phyloP scores from a whole-genome alignment of 2,888 invertebrate genomes.

The Stenchaetothrips biformis region DNA sequence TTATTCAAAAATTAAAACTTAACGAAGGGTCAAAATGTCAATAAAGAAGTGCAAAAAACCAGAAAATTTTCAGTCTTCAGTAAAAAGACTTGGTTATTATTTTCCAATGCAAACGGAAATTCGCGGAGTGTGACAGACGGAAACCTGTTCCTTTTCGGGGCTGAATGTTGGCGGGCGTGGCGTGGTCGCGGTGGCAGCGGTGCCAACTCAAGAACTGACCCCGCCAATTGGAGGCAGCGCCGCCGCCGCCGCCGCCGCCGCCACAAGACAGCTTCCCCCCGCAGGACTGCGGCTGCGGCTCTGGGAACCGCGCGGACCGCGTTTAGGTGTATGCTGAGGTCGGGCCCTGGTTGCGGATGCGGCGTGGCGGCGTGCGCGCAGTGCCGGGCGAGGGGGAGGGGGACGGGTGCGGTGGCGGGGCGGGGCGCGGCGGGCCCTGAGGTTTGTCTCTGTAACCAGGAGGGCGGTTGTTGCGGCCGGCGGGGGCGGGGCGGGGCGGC shows the following conservation, averaged over 20 bases:
- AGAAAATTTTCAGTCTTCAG: too few relatives aligned
- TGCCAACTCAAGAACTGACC: too few relatives aligned
- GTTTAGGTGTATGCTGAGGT: slow-evolving; percentile 28
- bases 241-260: slow-evolving; percentile 45
- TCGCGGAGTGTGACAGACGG: too few relatives aligned
- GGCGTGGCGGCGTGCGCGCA: background rate
- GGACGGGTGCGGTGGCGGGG: slow-evolving; percentile 29
- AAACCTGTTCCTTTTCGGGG: too few relatives aligned
- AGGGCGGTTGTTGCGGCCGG: slow-evolving; percentile 6
- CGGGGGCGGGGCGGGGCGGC: background rate
- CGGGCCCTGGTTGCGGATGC: slow-evolving; percentile 20
- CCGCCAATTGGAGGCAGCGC: too few relatives aligned
- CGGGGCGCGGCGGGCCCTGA: slow-evolving; percentile 26
- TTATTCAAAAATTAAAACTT: too few relatives aligned
- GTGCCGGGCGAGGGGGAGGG: slow-evolving; percentile 29
- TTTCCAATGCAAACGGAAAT: too few relatives aligned
- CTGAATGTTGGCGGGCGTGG: too few relatives aligned
- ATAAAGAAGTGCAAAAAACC: too few relatives aligned
- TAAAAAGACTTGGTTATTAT: too few relatives aligned
- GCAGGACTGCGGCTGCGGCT: slow-evolving; percentile 39
- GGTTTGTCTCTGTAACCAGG: slow-evolving; percentile 24
- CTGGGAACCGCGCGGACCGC: slow-evolving; percentile 25
- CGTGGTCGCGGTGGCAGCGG: too few relatives aligned
- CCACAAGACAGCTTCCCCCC: slow-evolving; percentile 51
- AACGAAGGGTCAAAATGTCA: too few relatives aligned